These are phyloP conservation scores for Cephalotes varians DNA, from an alignment of 2,888 invertebrate genomes.

Conservation along the genomic window DNA sequence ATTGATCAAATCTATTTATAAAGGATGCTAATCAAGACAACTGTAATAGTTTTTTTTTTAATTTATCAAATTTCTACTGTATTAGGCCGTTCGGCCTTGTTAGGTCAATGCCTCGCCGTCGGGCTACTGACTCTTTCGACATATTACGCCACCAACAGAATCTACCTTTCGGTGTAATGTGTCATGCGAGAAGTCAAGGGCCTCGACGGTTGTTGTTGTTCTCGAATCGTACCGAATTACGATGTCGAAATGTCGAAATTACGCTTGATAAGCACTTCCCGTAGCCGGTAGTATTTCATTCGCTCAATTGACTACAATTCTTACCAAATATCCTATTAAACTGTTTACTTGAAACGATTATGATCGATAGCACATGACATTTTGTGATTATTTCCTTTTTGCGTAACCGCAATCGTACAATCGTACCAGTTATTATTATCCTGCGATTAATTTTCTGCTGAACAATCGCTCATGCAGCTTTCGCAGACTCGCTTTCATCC, in stretches of 20 bases:
- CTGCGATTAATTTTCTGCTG: not conserved
- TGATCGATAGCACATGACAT: constrained; percentile 35
- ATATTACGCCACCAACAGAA: constrained; percentile 53
- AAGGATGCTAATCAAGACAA: constrained; percentile 16
- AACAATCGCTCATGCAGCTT: constrained; percentile 29
- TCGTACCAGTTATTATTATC: not conserved
- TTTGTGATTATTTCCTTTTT: constrained; percentile 24
- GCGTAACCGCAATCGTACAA: constrained; percentile 4
- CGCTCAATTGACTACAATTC: constrained; percentile 27
- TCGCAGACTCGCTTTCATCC: constrained; percentile 68
- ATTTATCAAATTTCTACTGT: constrained; percentile 41
- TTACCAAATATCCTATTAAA: not conserved
- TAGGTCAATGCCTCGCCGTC: constrained; percentile 79
- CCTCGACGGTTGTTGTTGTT: constrained; percentile 60
- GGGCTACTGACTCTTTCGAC: constrained; percentile 54
- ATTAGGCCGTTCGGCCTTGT: constrained; percentile 77
- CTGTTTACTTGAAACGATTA: constrained; percentile 3
- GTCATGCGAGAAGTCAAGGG: constrained; percentile 57
- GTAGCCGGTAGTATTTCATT: constrained; percentile 45
- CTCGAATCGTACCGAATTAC: constrained; percentile 49
- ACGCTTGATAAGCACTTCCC: constrained; percentile 50
- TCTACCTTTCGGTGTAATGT: constrained; percentile 45
- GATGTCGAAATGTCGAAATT: constrained; percentile 61
- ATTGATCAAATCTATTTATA: not conserved
- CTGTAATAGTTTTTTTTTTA: constrained; percentile 1